Conservation (phyloP, 1,140 invertebrate genomes). For the Drosophila novamexicana region DNA sequence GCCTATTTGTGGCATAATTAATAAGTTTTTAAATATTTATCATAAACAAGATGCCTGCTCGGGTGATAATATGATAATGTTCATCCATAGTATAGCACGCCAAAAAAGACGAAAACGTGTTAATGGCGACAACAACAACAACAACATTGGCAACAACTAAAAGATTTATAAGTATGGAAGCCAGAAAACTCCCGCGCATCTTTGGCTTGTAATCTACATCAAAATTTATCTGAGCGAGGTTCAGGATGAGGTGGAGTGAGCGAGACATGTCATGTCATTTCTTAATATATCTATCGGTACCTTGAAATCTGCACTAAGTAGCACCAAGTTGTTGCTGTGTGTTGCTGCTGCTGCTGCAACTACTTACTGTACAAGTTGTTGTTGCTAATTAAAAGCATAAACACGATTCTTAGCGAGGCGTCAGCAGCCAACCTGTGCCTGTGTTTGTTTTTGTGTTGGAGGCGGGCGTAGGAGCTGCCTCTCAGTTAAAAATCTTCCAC, state of each 20-base stretch:
- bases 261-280: slow-evolving; percentile 81
- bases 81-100: slow-evolving; percentile 58
- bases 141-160: slow-evolving; percentile 13
- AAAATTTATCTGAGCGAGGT: slow-evolving; percentile 69
- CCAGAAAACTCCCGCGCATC: slow-evolving; percentile 46
- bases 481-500: slow-evolving; percentile 27
- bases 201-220: slow-evolving; percentile 71
- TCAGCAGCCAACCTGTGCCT: slow-evolving; percentile 57
- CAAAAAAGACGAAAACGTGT: slow-evolving; percentile 51
- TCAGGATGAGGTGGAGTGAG: slow-evolving; percentile 52
- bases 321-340: slow-evolving; percentile 59
- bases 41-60: slow-evolving; percentile 71
- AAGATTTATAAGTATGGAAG: slow-evolving; percentile 27
- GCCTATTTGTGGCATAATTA: slow-evolving; percentile 80
- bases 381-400: slow-evolving; percentile 83
- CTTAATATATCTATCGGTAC: slow-evolving; percentile 82
- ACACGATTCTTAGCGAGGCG: slow-evolving; percentile 82
- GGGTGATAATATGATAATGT: slow-evolving; percentile 75
- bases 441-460: slow-evolving; percentile 16
- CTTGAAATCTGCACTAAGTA: slow-evolving; percentile 80
- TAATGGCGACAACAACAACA: slow-evolving; percentile 30
- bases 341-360: slow-evolving; percentile 52
- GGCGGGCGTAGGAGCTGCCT: slow-evolving; percentile 45
- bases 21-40: slow-evolving; percentile 80
- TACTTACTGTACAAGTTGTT: slow-evolving; percentile 82